Evolutionary conservation across 2,888 invertebrate species (phyloP).

Genomic region (Tenthredo mesomela): DNA sequence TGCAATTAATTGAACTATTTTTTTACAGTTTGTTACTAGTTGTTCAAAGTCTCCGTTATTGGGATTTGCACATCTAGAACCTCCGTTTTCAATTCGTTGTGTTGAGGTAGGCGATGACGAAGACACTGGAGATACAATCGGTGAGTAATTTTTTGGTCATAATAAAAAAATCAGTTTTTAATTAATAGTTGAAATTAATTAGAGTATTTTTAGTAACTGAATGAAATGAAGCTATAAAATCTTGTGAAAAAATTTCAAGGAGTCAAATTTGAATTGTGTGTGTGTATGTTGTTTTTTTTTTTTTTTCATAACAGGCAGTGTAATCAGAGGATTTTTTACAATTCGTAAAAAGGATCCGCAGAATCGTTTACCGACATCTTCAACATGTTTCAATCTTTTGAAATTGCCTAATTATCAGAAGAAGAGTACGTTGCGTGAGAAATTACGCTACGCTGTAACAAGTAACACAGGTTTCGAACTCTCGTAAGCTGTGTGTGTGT

Average conservation of each 20-base stretch:
- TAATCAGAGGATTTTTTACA: slow-evolving; percentile 98
- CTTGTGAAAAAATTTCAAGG: not conserved
- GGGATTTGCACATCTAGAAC: slow-evolving; percentile 97
- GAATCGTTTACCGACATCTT: slow-evolving; percentile 98
- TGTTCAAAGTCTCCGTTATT: slow-evolving; percentile 98
- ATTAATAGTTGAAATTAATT: not conserved
- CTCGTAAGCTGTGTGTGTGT: slow-evolving; percentile 84
- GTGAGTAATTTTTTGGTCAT: slow-evolving; percentile 76
- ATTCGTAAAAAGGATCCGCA: slow-evolving; percentile 96
- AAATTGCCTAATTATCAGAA: slow-evolving; percentile 99
- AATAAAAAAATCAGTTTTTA: slow-evolving; percentile 2
- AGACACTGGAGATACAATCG: slow-evolving; percentile 92
- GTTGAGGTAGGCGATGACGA: slow-evolving; percentile 99
- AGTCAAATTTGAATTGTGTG: slow-evolving; percentile 19
- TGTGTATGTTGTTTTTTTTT: not conserved
- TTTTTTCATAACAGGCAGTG: slow-evolving; percentile 85
- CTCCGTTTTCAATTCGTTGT: slow-evolving; percentile 98
- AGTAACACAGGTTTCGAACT: slow-evolving; percentile 99
- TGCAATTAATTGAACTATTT: slow-evolving; percentile 39
- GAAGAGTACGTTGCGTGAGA: slow-evolving; percentile 95
- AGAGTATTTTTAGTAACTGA: no score
- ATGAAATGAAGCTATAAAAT: not conserved
- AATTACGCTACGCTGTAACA: slow-evolving; percentile 97
- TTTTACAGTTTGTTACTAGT: slow-evolving; percentile 90
- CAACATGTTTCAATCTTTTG: slow-evolving; percentile 98